Evolutionary conservation across 2,888 invertebrate species (phyloP).

Genomic region (Caenorhabditis angaria): DNA sequence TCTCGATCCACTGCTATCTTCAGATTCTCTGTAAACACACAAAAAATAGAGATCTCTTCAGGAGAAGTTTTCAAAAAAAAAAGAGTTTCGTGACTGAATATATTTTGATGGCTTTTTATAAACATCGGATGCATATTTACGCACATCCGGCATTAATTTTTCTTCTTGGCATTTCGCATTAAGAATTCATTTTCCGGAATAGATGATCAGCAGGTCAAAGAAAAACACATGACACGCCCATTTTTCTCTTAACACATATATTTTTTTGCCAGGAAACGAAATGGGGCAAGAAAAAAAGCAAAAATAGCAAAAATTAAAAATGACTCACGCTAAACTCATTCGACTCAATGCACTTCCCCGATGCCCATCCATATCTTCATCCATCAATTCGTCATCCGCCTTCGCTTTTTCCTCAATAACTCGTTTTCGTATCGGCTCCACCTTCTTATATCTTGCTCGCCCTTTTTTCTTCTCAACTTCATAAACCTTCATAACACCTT

Average conservation of each 20-base stretch:
- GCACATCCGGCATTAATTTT: background rate
- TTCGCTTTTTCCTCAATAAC: constrained; percentile 25
- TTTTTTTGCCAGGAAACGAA: background rate
- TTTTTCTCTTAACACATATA: background rate
- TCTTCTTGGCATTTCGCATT: no score
- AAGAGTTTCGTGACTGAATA: background rate
- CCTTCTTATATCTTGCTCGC: constrained; percentile 29
- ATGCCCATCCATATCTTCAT: constrained; percentile 36
- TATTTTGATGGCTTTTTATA: background rate
- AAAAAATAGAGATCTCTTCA: background rate
- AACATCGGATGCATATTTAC: background rate
- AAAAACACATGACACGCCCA: background rate
- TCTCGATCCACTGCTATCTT: constrained; percentile 29
- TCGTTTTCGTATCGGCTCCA: constrained; percentile 32
- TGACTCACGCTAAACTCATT: constrained; percentile 45
- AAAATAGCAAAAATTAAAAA: background rate
- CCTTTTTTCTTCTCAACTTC: constrained; percentile 37
- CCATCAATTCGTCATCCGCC: constrained; percentile 33
- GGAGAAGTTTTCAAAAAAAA: background rate
- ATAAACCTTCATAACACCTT: constrained; percentile 34
- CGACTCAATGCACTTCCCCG: constrained; percentile 41
- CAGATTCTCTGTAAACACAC: constrained; percentile 30
- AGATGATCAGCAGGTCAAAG: background rate
- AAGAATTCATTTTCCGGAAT: background rate
- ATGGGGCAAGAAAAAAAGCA: background rate